phyloP scores from a whole-genome alignment of 2,113 vertebrate species.

The Phaethornis superciliosus region DNA sequence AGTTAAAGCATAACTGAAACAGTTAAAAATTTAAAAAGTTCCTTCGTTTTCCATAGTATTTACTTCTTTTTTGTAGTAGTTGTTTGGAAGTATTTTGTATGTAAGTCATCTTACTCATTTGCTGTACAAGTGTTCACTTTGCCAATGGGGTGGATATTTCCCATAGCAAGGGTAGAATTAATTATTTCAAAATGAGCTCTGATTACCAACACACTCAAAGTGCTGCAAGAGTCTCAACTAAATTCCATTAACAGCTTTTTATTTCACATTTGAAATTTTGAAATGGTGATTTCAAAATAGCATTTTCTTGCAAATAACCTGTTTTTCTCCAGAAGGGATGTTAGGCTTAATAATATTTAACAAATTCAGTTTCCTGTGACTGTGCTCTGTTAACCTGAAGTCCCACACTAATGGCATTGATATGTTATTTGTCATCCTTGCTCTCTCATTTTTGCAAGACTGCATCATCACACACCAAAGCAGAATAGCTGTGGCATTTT shows the following conservation, averaged over 20 bases:
- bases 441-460: conserved; percentile 10
- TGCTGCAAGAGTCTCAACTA: neutral
- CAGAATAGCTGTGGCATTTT: conserved; percentile 17
- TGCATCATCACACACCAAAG: neutral
- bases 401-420: conserved; percentile 3
- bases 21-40: neutral
- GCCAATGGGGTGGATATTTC: neutral
- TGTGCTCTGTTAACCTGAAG: neutral
- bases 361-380: neutral
- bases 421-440: conserved; percentile 48
- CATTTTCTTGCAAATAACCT: neutral
- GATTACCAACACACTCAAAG: conserved; percentile 3
- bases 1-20: neutral
- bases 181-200: conserved; percentile 25
- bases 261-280: conserved; percentile 32
- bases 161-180: neutral
- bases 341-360: neutral
- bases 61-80: neutral
- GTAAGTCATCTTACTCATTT: neutral
- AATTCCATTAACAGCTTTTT: neutral
- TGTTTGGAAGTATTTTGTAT: neutral
- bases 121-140: neutral
- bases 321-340: neutral
- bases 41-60: neutral
- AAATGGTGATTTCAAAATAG: conserved; percentile 18